Evolutionary conservation across 2,113 vertebrate genomes (phyloP), one percentile per base, ranked within the genome.

Genomic region (Hippolais icterina): DNA sequence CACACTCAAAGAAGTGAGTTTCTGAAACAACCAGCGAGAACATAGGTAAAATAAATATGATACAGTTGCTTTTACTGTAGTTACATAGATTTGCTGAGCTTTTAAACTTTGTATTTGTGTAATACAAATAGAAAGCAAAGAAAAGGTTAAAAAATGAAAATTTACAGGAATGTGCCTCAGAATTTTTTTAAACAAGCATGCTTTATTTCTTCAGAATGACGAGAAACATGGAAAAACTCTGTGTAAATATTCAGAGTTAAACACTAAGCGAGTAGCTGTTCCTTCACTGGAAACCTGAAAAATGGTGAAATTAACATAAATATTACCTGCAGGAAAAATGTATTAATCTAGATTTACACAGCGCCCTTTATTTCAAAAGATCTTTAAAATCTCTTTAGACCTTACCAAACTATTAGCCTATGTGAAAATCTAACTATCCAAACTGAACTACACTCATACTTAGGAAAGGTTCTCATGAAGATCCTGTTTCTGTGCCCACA

Each of bases 91-190:
- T 76, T 83, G 8, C 63, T 54, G 47, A 66, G 19, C 10, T 69
- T 94, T 87, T 83, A 0, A 72, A 69, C 8, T 74, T 59, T 57
- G 11, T 42, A 27, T 59, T 75, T 90, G 13, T 70, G 12, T n/a
- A 68, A 76, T 52, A 66, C 14, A 44, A 89, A 93, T 25, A 71
- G 52, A 86, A 84, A 94, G 69, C 22, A 79, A 84, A 44, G 60
- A 94, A 87, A 33, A 94, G 65, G 83, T 87, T 95, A 93, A 94
- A 94, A 83, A 79, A 90, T 25, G 10, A 87, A 86, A 63, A 49
- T 90, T 83, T 52, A 77, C 74, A 33, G 47, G 92, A 93, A 92
- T 81, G 76, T 65, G 28, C 33, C n/a, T 88, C 46, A 68, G 44
- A 84, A 42, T 54, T 90, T 93, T 95, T 86, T 79, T 75, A 69